Conservation (phyloP, 2,113 vertebrate genomes). For the Ptilonorhynchus violaceus region DNA sequence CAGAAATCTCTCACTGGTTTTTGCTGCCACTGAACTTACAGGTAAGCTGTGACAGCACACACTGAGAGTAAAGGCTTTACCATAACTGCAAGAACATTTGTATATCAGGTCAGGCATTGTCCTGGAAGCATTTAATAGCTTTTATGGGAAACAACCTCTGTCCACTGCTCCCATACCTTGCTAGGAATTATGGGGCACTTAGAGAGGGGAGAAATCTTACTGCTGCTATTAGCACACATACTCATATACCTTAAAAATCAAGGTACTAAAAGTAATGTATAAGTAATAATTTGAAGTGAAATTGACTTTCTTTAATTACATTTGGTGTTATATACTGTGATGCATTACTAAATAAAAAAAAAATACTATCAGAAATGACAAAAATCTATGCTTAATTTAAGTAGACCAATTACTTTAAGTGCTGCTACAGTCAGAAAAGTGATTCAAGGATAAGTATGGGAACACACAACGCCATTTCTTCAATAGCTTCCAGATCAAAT, state of each 20-base stretch:
- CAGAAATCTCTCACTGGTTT: background rate
- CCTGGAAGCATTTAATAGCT: background rate
- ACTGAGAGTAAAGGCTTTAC: background rate
- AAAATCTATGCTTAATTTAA: conserved; percentile 31
- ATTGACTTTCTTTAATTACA: conserved; percentile 21
- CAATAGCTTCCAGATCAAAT: conserved; percentile 26
- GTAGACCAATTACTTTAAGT: conserved; percentile 47
- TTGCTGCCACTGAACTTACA: background rate
- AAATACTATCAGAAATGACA: conserved; percentile 22
- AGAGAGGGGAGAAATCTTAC: background rate
- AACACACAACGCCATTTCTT: conserved; percentile 12
- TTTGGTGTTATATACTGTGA: background rate
- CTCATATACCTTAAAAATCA: background rate
- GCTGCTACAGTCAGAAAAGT: conserved; percentile 20
- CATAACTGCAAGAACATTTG: background rate
- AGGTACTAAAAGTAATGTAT: background rate
- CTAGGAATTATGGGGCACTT: fast-evolving
- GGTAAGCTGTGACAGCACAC: background rate
- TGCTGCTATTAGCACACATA: background rate
- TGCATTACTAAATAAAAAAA: conserved; percentile 41
- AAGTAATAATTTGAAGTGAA: conserved; percentile 27
- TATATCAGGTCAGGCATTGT: background rate
- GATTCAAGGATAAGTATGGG: conserved; percentile 25
- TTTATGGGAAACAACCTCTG: background rate
- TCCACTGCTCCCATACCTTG: background rate